Evolutionary conservation across 2,797 vertebrate genomes (phyloP).

Genomic region (Paramormyrops hopkinsi): DNA sequence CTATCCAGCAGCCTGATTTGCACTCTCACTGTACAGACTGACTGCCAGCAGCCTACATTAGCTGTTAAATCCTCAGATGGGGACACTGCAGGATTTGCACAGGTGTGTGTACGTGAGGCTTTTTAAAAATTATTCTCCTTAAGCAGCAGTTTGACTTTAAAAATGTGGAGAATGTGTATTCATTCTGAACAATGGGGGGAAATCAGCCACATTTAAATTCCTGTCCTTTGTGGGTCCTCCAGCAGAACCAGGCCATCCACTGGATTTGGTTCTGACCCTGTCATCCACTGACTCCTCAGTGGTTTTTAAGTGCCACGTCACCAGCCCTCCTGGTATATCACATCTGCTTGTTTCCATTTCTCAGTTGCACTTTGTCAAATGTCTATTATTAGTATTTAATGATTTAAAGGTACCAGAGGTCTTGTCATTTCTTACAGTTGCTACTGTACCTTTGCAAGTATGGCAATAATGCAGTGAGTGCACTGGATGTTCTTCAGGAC

Average conservation of each 20-base stretch:
- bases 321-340: conserved; percentile 36
- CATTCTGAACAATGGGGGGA: neutral
- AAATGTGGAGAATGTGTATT: neutral
- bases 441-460: conserved; percentile 41
- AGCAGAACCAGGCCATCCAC: neutral
- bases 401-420: conserved; percentile 45
- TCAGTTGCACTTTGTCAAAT: conserved; percentile 57
- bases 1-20: conserved; percentile 57
- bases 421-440: conserved; percentile 29
- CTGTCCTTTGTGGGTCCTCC: conserved; percentile 9
- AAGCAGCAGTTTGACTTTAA: neutral
- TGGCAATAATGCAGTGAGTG: conserved; percentile 48
- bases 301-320: conserved; percentile 41
- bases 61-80: conserved; percentile 21
- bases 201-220: neutral
- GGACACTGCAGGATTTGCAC: neutral
- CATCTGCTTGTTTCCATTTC: conserved; percentile 44
- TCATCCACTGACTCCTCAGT: neutral
- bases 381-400: conserved; percentile 36
- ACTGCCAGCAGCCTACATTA: conserved; percentile 60
- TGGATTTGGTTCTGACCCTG: neutral
- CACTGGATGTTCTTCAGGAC: conserved; percentile 46
- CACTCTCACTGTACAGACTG: conserved; percentile 61
- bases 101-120: neutral
- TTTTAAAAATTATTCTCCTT: neutral